Evolutionary conservation across 30 jellyfish, hydroid and myxozoan genomes (phyloP).

Genomic region (Mastigias papua): DNA sequence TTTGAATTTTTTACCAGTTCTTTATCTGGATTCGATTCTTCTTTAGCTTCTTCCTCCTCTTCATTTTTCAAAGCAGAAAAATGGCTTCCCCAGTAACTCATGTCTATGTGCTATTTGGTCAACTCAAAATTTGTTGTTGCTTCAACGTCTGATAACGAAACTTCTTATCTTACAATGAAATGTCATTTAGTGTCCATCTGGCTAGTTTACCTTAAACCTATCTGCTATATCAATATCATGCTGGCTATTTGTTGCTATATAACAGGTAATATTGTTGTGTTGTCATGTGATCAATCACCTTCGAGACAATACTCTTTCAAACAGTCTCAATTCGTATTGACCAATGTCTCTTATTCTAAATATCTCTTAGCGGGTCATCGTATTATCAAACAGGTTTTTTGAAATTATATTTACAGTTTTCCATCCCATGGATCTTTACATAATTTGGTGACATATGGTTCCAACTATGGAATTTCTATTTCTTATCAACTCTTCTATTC

Average conservation of each 20-base stretch:
- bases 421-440: no score
- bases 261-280: slow-evolving; percentile 1
- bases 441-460: no score
- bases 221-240: no score
- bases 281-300: neutral
- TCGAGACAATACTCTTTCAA: neutral
- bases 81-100: slow-evolving; percentile 85
- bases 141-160: neutral
- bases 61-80: slow-evolving; percentile 35
- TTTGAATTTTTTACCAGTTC: neutral
- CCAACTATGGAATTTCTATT: no score
- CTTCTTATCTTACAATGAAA: no score
- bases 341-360: neutral
- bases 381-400: neutral
- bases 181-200: no score
- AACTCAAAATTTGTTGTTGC: neutral
- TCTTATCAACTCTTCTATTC: no score
- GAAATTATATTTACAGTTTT: neutral
- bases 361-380: neutral
- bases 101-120: no score
- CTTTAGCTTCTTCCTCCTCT: slow-evolving; percentile 23
- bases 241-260: neutral
- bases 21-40: slow-evolving; percentile 37
- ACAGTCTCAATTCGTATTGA: neutral
- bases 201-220: no score